Base-by-base conservation (phyloP, 2,113 vertebrate species). In the Synodontis membranacea region DNA sequence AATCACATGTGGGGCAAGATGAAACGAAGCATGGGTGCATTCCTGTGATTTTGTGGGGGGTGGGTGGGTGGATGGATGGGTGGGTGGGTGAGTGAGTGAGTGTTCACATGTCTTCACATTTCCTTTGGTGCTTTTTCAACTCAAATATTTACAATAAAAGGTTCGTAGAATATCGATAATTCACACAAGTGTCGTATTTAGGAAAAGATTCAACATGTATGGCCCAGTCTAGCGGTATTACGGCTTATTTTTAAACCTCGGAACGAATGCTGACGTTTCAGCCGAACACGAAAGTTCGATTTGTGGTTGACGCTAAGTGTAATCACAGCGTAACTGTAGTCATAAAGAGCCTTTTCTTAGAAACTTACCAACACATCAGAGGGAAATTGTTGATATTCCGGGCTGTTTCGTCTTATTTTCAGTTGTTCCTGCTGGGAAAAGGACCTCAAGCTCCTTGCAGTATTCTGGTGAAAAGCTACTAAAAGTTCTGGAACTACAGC, bases 91-190 rank as follows among this genome's bases (percentile, higher is more conserved):
- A 17, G 58, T 74, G 10, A n/a, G 50, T 62, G 60, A 76, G 68
- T 75, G 85, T 76, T 46, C 28, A 80, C 39, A 78, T 39, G 79
- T 84, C 86, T 89, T 84, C 76, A 84, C 84, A 81, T 85, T 88
- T 66, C 81, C 46, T 46, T 56, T 86, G 74, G 81, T 46, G 80
- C 54, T 64, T 52, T 50, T 50, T 82, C 12, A 19, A 54, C 3
- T 37, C 21, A 3, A 25, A 39, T 56, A 37, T 50, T 31, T 52
- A 9, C 17, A 37, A 74, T 12, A 52, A 70, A 28, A 70, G 25
- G 0, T 46, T 50, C 23, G 1, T 34, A 0, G 44, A 75, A 75
- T 75, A 72, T 25, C 4, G 68, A 23, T 74, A 12, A 74, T 44
- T 74, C 23, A 44, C 25, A 1, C 23, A 28, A 8, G 15, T n/a